A percentile compares a stretch with the other conserved stretches of the same genome.
These are phyloP conservation scores for Ptychodera flava DNA, from an alignment of 35 echinoderm and acorn worm species.

Conservation along the genomic window DNA sequence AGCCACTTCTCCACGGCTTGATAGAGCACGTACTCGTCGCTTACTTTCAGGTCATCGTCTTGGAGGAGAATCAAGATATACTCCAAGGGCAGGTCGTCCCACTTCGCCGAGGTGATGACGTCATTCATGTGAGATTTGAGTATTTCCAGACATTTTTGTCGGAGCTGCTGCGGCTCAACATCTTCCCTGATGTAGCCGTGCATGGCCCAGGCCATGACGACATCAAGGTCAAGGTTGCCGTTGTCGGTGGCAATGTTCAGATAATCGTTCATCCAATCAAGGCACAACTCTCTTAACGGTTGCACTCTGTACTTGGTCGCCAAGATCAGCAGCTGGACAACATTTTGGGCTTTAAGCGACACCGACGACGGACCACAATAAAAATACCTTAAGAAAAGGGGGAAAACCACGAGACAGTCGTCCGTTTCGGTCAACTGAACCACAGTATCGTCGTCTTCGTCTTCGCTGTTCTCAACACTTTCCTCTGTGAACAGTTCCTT, in stretches of 20 bases:
- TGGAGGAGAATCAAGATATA: not conserved
- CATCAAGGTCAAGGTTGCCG: not conserved
- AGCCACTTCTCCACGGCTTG: not conserved
- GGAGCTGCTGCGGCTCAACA: not conserved
- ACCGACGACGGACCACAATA: not conserved
- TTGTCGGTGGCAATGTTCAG: too few relatives aligned
- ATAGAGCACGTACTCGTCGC: not conserved
- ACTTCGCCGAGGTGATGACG: not conserved
- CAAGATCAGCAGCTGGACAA: not conserved
- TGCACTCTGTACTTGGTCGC: not conserved
- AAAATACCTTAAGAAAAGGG: not conserved
- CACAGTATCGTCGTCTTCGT: not conserved
- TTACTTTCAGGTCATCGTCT: not conserved
- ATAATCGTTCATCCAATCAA: not conserved
- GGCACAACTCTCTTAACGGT: not conserved
- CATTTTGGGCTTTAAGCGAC: not conserved
- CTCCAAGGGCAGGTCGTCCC: not conserved
- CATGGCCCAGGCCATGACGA: not conserved
- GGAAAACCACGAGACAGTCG: not conserved
- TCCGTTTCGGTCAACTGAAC: not conserved
- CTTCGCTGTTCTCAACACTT: not conserved
- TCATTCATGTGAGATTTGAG: not conserved
- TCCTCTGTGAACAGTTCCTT: not conserved
- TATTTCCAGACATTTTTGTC: not conserved
- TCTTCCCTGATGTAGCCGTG: not conserved